phyloP scores from a whole-genome alignment of 2,888 invertebrate species.

The Stramonita haemastoma region DNA sequence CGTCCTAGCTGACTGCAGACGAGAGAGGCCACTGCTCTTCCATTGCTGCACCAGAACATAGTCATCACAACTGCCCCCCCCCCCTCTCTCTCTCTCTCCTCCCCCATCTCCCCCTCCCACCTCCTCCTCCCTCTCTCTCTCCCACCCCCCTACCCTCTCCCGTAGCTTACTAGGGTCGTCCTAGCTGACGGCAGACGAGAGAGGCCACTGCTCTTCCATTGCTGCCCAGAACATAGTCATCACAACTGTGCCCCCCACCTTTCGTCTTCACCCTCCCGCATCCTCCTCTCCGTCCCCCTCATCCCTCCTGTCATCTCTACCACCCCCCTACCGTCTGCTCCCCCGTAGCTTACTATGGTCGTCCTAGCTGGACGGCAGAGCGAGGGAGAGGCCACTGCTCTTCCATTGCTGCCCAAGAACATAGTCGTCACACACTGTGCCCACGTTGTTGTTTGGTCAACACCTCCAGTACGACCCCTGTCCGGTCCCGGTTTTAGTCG shows the following conservation, averaged over 20 bases:
- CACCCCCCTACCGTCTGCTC: too few relatives aligned
- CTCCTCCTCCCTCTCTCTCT: too few relatives aligned
- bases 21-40: too few relatives aligned
- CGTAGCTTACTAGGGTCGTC: background rate
- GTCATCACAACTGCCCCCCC: too few relatives aligned
- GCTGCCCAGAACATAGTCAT: slow-evolving; percentile 48
- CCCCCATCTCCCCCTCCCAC: too few relatives aligned
- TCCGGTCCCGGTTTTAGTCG: slow-evolving; percentile 52
- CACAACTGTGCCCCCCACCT: slow-evolving; percentile 70
- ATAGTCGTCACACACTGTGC: slow-evolving; percentile 71
- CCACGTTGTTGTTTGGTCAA: slow-evolving; percentile 55
- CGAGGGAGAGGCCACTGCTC: slow-evolving; percentile 43
- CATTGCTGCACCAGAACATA: too few relatives aligned
- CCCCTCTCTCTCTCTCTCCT: too few relatives aligned
- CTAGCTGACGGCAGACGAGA: slow-evolving; percentile 46
- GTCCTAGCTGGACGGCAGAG: slow-evolving; percentile 45
- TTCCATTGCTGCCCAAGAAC: background rate
- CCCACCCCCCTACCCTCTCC: too few relatives aligned
- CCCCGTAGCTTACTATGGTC: background rate
- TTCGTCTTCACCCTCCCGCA: background rate
- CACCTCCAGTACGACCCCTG: slow-evolving; percentile 59
- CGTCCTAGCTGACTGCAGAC: too few relatives aligned
- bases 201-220: slow-evolving; percentile 40
- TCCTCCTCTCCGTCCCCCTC: background rate
- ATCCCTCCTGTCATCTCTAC: too few relatives aligned